Evolutionary conservation across 1,140 invertebrate species (phyloP), one percentile per base, ranked within the genome.

Genomic region (Tribolium castaneum): DNA sequence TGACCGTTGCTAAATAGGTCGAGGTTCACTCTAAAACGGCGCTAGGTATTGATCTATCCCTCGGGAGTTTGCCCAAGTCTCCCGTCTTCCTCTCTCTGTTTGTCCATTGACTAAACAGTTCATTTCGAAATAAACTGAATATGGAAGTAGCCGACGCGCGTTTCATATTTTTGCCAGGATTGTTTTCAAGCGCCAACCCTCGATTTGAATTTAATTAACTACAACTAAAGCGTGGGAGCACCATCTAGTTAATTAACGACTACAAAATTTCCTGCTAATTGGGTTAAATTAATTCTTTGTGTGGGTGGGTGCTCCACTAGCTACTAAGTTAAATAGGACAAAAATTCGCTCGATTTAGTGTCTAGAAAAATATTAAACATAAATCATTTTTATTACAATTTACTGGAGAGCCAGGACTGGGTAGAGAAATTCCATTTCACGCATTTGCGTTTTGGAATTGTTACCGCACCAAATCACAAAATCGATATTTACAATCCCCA

Each of bases 1-100:
- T 66, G 52, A 73, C 71, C 49, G 71, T 73, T 66, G 59, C 70
- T 71, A 79, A 79, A 70, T 79, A 75, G 78, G 78, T 79, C 79
- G 79, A 80, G 71, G 62, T 80, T 70, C 34, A 50, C 22, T 70
- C 39, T 73, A 54, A 80, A 80, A 78, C 70, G 71, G 74, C 71
- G 16, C 16, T 19, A 19, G 74, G 62, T 78, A 73, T 74, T 78
- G 70, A 78, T 80, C 56, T 70, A 59, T 80, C 78, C 78, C 70
- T 76, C 62, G 73, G 59, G 77, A 79, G 70, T 78, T 56, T 80
- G 73, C 74, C 54, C 77, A 74, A 72, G 70, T 34, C 74, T 56
- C 66, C 73, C 70, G 39, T 76, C 70, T 79, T 76, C 66, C 74
- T 62, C 54, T 50, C 50, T 50, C 50, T 72, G 56, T 77, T 70